Evolutionary conservation across 2,113 vertebrate species (phyloP).

Genomic region (Corvus cornix): DNA sequence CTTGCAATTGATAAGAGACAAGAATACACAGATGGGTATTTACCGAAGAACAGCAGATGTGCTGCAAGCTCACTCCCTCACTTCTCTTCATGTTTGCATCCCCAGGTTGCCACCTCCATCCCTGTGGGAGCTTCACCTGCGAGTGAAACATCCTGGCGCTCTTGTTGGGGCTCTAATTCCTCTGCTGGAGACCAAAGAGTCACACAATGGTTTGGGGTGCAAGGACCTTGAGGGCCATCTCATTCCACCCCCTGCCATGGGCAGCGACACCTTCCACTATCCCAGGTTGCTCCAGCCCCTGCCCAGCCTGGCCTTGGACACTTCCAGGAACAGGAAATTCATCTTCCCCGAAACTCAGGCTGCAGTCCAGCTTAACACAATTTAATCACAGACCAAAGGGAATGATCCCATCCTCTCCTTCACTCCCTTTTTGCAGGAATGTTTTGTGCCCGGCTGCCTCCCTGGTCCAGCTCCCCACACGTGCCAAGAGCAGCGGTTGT

Average conservation of each 20-base stretch:
- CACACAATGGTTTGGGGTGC: neutral
- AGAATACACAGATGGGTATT: neutral
- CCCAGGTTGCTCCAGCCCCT: neutral
- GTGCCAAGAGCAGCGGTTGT: neutral
- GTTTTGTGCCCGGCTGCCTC: neutral
- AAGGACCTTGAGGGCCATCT: neutral
- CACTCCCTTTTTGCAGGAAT: neutral
- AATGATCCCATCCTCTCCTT: neutral
- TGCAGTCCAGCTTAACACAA: neutral
- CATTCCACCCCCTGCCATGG: neutral
- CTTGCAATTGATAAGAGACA: neutral
- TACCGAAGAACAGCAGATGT: rapidly evolving
- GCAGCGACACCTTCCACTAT: neutral
- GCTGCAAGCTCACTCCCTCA: neutral
- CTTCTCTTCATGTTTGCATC: neutral
- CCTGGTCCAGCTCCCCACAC: neutral
- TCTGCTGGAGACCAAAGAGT: neutral
- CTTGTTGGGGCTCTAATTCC: neutral
- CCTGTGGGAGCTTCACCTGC: neutral
- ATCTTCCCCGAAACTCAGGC: neutral
- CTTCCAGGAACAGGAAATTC: neutral
- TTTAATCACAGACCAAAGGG: neutral
- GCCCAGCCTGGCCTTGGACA: neutral
- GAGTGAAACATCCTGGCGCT: neutral
- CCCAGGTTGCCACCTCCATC: neutral